A percentile compares a stretch with the other conserved stretches of the same genome.
Evolutionary conservation across 2,113 vertebrate species (phyloP).

Genomic region (Brienomyrus brachyistius): DNA sequence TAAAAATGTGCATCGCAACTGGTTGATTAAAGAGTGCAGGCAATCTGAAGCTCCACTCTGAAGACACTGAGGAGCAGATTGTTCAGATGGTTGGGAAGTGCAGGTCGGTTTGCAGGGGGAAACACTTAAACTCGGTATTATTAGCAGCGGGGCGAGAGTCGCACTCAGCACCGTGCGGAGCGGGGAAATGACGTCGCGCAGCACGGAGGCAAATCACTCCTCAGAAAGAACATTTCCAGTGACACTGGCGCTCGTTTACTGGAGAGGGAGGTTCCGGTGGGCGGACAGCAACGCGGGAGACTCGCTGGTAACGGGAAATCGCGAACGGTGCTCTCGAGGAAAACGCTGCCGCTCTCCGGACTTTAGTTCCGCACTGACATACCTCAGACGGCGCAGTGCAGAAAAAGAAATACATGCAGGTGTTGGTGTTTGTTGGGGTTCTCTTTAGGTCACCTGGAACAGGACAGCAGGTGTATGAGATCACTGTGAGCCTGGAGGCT

Average conservation of each 20-base stretch:
- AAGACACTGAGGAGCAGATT: neutral
- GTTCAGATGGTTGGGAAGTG: neutral
- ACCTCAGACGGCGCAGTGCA: neutral
- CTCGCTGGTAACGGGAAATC: neutral
- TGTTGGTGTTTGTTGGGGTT: neutral
- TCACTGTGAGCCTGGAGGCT: neutral
- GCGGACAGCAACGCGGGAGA: neutral
- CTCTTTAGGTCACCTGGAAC: neutral
- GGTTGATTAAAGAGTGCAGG: neutral
- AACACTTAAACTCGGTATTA: neutral
- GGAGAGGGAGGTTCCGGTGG: neutral
- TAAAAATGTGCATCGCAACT: neutral
- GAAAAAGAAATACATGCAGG: neutral
- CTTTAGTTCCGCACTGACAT: neutral
- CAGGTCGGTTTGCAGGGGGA: neutral
- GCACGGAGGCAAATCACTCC: neutral
- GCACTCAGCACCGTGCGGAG: neutral
- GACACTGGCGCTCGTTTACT: neutral
- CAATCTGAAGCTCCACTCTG: neutral
- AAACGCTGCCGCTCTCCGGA: neutral
- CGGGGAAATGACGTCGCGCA: neutral
- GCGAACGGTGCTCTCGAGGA: neutral
- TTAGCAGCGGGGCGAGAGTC: neutral
- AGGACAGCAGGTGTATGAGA: neutral
- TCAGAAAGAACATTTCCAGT: neutral